Percentiles rank a stretch among this genome's conserved stretches.
Conservation (phyloP, 2,113 vertebrate species). For the Oxyruncus cristatus region DNA sequence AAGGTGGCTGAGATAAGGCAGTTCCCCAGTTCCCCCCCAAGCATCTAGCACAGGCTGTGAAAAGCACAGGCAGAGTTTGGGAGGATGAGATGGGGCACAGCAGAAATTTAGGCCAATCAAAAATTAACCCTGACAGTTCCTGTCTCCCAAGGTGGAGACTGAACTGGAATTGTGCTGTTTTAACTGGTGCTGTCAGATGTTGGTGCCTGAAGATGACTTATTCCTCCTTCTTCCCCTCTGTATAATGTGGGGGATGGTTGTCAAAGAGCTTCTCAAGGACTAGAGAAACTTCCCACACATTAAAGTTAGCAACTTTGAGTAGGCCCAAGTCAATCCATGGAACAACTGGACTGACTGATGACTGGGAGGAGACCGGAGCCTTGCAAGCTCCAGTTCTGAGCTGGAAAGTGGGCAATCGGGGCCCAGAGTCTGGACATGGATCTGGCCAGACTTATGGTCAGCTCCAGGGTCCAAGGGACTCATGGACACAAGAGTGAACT, state of each 20-base stretch:
- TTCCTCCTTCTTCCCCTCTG: neutral
- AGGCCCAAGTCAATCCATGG: neutral
- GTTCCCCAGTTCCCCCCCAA: neutral
- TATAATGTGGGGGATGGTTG: accelerated
- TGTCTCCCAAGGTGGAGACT: neutral
- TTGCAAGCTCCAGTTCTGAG: neutral
- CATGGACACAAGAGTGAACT: accelerated
- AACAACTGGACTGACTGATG: neutral
- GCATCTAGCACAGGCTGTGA: neutral
- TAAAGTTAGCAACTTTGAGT: neutral
- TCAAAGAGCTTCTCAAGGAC: neutral
- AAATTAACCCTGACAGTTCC: neutral
- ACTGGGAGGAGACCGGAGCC: neutral
- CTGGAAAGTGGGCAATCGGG: neutral
- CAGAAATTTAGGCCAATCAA: neutral
- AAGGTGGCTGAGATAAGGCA: neutral
- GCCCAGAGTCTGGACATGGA: neutral
- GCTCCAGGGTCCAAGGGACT: neutral
- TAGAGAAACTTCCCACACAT: accelerated
- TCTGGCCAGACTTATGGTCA: neutral
- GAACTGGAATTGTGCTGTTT: neutral
- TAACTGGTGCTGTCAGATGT: neutral
- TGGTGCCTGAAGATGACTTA: neutral
- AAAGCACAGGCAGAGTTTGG: neutral
- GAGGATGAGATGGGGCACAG: neutral